phyloP scores from a whole-genome alignment of 1,140 invertebrate genomes.

The Cepaea nemoralis region DNA sequence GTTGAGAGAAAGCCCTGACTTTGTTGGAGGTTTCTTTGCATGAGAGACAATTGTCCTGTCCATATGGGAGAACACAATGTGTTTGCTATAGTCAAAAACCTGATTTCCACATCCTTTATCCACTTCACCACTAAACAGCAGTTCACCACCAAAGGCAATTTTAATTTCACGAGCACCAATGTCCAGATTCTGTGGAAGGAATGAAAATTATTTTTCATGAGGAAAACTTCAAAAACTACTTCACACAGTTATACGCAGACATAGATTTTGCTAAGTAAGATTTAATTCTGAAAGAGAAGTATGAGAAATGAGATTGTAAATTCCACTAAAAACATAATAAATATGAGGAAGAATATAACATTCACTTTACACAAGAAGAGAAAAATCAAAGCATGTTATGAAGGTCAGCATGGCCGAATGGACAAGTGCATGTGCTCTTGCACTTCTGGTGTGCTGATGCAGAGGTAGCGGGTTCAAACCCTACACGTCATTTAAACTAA shows the following conservation, averaged over 20 bases:
- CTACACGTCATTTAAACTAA: too few species aligned
- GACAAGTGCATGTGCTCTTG: too few species aligned
- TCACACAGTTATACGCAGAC: not conserved
- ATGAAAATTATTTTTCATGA: too few species aligned
- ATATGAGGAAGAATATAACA: not conserved
- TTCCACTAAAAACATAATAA: not conserved
- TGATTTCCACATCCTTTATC: constrained; percentile 73
- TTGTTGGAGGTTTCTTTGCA: constrained; percentile 1
- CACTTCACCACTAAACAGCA: constrained; percentile 65
- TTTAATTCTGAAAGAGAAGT: too few species aligned
- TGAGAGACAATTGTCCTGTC: not conserved
- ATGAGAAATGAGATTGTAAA: not conserved
- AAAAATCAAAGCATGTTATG: not conserved
- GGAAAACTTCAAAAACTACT: not conserved
- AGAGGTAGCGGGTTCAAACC: too few species aligned
- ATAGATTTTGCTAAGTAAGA: too few species aligned
- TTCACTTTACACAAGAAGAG: not conserved
- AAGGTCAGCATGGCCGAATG: too few species aligned
- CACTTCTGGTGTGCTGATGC: too few species aligned
- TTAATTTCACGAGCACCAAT: constrained; percentile 64
- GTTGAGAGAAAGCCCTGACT: constrained; percentile 36
- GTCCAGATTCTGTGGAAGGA: constrained; percentile 62
- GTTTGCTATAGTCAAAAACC: constrained; percentile 70
- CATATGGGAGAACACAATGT: constrained; percentile 47
- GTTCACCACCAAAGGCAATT: constrained; percentile 62